Evolutionary conservation across 2,888 invertebrate species (phyloP), one percentile per base, ranked within the genome.

Genomic region (Clanis bilineata): DNA sequence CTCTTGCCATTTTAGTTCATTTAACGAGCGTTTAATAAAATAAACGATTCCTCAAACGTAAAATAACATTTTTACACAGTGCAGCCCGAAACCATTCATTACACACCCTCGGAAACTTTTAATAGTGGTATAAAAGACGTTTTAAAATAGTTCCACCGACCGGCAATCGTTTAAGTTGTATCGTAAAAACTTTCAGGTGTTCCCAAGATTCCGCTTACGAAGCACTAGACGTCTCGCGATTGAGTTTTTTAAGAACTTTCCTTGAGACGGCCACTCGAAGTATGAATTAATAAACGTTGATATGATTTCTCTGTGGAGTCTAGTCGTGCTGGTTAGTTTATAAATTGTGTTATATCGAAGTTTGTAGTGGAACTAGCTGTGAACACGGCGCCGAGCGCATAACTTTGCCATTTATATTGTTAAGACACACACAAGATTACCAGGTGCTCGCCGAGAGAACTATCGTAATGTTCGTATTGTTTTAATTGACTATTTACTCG

Each of bases 51-150:
- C 21, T 23, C 9, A 47, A 36, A 56, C 36, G 43, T 41, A 23
- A 57, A 59, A 64, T 59, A 57, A 58, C 59, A 64, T 51, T 62
- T 64, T 67, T 65, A 63, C 64, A 66, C 55, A 47, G 6, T 23
- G 25, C 45, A 18, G 38, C 15, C 23, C 22, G n/a, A 21, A 32
- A 38, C 38, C 38, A 56, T 70, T 64, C 71, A 71, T 71, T 69
- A 67, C 57, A 67, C 55, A 63, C 67, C 68, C 68, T 64, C 67
- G 66, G 69, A 70, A 83, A 85, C 73, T 80, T 83, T 81, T 82
- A 79, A 80, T 80, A 75, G 80, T 75, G 74, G 77, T 80, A 82
- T 85, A 82, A 83, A 83, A 85, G 77, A 81, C 70, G 78, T 79
- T 85, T 80, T 77, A 82, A 84, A 86, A 84, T 82, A 82, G 84